Percentiles rank a stretch among this genome's conserved stretches.
Conservation (phyloP, 2,888 invertebrate genomes). For the Caenorhabditis virilis region DNA sequence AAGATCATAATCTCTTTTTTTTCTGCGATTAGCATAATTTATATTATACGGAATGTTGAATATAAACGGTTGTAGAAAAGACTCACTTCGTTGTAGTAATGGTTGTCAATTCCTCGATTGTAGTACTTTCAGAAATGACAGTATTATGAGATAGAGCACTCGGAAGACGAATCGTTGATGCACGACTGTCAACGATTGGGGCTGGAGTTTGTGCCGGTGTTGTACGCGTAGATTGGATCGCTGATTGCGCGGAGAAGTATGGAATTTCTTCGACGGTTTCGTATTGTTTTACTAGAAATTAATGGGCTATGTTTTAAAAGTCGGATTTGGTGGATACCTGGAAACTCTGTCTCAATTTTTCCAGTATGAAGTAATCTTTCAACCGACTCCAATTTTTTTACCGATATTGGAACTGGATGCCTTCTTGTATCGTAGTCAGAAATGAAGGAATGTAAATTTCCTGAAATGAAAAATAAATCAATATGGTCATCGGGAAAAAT, state of each 20-base stretch:
- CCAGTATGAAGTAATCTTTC: slow-evolving; percentile 27
- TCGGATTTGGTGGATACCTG: slow-evolving; percentile 34
- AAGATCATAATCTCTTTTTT: slow-evolving; percentile 18
- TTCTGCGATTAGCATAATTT: neutral
- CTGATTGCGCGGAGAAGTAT: slow-evolving; percentile 31
- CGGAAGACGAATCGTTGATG: slow-evolving; percentile 11
- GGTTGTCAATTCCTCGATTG: slow-evolving; percentile 41
- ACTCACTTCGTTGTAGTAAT: slow-evolving; percentile 36
- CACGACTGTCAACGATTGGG: slow-evolving; percentile 8
- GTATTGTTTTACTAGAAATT: too few species aligned
- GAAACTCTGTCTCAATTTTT: slow-evolving; percentile 49
- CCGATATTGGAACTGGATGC: neutral
- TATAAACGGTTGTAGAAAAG: too few species aligned
- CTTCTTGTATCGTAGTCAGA: too few species aligned
- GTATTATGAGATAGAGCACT: slow-evolving; percentile 23
- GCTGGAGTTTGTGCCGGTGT: slow-evolving; percentile 9
- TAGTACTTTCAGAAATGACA: slow-evolving; percentile 35
- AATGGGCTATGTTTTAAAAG: too few species aligned
- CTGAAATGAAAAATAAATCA: too few species aligned
- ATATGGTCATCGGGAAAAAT: too few species aligned
- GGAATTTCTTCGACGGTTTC: slow-evolving; percentile 11
- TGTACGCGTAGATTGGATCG: slow-evolving; percentile 7
- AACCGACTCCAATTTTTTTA: slow-evolving; percentile 18
- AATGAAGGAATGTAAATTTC: too few species aligned
- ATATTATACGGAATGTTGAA: neutral